A percentile compares a stretch with the other conserved stretches of the same genome.
Evolutionary conservation across 1,140 invertebrate species (phyloP).

Genomic region (Dreissena rostriformis): DNA sequence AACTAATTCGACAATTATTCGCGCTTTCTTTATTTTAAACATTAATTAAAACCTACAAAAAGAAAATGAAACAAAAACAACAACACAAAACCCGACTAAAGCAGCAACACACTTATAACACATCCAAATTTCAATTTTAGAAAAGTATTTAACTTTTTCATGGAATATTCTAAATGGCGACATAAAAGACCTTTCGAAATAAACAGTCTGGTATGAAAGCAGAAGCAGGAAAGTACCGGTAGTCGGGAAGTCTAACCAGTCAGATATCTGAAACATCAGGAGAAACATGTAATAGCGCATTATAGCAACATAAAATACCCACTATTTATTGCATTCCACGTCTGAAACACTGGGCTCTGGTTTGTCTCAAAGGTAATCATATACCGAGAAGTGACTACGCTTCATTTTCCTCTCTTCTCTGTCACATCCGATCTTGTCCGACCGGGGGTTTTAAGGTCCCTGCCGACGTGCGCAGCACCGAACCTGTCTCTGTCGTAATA

Average conservation of each 20-base stretch:
- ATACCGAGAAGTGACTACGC: slow-evolving; percentile 46
- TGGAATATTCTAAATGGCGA: neutral
- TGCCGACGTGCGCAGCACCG: slow-evolving; percentile 24
- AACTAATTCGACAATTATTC: too few species aligned
- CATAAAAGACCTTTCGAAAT: neutral
- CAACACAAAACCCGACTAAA: neutral
- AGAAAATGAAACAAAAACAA: too few species aligned
- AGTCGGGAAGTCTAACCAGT: slow-evolving; percentile 13
- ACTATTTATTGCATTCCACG: slow-evolving; percentile 34
- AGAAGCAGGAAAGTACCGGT: neutral
- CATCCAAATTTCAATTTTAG: neutral
- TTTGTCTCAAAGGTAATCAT: slow-evolving; percentile 39
- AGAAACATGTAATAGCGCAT: slow-evolving; percentile 53
- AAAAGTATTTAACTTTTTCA: neutral
- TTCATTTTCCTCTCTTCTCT: slow-evolving; percentile 44
- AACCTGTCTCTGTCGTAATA: slow-evolving; percentile 27
- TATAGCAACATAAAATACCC: slow-evolving; percentile 39
- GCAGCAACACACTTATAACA: neutral
- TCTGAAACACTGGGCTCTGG: slow-evolving; percentile 39
- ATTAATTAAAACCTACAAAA: too few species aligned
- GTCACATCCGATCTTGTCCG: slow-evolving; percentile 41
- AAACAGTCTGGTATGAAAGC: neutral
- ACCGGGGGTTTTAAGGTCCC: slow-evolving; percentile 18
- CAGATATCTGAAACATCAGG: slow-evolving; percentile 13
- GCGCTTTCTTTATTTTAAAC: too few species aligned